phyloP scores from a whole-genome alignment of 2,888 invertebrate genomes.

The Anodontia alba region DNA sequence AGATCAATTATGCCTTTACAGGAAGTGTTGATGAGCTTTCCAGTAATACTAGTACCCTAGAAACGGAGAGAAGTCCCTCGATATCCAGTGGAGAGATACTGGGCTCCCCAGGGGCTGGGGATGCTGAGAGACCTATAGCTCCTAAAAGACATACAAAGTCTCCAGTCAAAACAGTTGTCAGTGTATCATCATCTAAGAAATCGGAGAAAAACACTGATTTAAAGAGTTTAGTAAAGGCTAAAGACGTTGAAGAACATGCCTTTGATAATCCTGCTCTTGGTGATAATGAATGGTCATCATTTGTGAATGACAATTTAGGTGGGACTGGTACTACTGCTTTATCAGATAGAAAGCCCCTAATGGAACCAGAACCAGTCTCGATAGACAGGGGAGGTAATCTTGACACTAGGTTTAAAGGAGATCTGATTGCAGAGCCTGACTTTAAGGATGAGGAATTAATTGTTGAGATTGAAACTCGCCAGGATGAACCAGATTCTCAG shows the following conservation, averaged over 20 bases:
- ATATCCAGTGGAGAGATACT: slow-evolving; percentile 51
- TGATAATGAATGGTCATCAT: slow-evolving; percentile 67
- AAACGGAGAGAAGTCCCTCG: slow-evolving; percentile 45
- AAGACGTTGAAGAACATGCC: slow-evolving; percentile 57
- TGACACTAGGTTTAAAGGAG: background rate
- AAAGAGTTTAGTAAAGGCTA: slow-evolving; percentile 33
- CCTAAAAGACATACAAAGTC: slow-evolving; percentile 42
- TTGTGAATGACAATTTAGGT: slow-evolving; percentile 61
- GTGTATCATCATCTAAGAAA: slow-evolving; percentile 29
- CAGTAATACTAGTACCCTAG: slow-evolving; percentile 31
- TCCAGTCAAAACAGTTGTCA: slow-evolving; percentile 40
- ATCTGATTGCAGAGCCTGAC: slow-evolving; percentile 8
- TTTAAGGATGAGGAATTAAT: slow-evolving; percentile 47
- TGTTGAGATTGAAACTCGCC: slow-evolving; percentile 28
- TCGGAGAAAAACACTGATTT: slow-evolving; percentile 32
- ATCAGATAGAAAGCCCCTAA: slow-evolving; percentile 56
- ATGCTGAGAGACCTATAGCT: slow-evolving; percentile 20
- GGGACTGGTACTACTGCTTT: slow-evolving; percentile 58
- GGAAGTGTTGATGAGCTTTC: slow-evolving; percentile 56
- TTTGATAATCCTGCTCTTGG: slow-evolving; percentile 73
- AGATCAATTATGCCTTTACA: slow-evolving; percentile 66
- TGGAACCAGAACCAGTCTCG: slow-evolving; percentile 47
- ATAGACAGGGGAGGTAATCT: slow-evolving; percentile 53
- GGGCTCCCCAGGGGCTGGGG: slow-evolving; percentile 16
- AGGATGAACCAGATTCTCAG: slow-evolving; percentile 26